Evolutionary conservation across 2,797 vertebrate species (phyloP).

Genomic region (Pyrocephalus nanus): DNA sequence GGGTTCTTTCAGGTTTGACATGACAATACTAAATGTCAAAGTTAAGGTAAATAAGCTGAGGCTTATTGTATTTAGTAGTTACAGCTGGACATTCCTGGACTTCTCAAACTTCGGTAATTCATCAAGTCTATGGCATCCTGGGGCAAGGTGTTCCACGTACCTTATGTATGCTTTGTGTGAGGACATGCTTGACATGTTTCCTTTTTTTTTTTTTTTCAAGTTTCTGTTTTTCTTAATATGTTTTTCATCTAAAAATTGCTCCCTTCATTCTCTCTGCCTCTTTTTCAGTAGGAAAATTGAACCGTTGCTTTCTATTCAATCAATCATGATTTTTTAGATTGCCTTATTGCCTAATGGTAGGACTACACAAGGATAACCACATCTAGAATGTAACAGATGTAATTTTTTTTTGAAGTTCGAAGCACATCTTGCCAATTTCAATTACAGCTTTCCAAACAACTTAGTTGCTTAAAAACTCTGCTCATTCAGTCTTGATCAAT

Average conservation of each 20-base stretch:
- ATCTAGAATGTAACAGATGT: neutral
- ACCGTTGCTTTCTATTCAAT: neutral
- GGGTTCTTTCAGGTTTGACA: neutral
- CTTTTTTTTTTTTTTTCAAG: accelerated
- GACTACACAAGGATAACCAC: neutral
- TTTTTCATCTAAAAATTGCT: neutral
- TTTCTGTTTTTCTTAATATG: neutral
- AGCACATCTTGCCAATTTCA: neutral
- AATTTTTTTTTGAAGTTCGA: neutral
- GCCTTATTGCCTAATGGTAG: neutral
- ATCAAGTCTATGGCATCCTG: neutral
- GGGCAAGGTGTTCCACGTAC: neutral
- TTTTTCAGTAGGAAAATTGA: neutral
- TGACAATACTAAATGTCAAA: neutral
- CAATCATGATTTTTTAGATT: neutral
- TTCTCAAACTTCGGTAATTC: neutral
- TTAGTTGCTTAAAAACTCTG: neutral
- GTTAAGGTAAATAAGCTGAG: neutral
- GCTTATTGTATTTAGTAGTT: neutral
- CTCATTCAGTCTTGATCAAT: neutral
- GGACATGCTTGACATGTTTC: neutral
- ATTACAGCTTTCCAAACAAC: neutral
- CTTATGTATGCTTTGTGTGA: neutral
- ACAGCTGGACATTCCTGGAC: neutral
- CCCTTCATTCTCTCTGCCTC: neutral